Evolutionary conservation across 2,888 invertebrate genomes (phyloP).

Genomic region (Drosophila vallismaia): DNA sequence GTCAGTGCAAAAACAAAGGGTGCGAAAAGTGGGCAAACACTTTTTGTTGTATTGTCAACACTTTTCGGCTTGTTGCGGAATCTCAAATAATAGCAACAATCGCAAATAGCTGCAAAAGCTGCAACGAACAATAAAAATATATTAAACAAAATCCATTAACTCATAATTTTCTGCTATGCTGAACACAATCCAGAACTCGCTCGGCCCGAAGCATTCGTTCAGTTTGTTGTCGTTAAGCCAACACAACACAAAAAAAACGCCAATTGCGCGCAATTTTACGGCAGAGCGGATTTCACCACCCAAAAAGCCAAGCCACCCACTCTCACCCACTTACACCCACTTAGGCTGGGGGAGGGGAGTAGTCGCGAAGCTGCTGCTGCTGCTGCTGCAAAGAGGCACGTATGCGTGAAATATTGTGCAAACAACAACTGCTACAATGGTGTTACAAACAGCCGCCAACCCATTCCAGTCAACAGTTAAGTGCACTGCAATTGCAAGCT

Average conservation of each 20-base stretch:
- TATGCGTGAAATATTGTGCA: constrained; percentile 81
- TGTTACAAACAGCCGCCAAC: constrained; percentile 26
- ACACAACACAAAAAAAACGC: constrained; percentile 54
- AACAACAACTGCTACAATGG: constrained; percentile 55
- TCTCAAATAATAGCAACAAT: constrained; percentile 42
- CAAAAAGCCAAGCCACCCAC: constrained; percentile 30
- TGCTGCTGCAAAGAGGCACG: constrained; percentile 53
- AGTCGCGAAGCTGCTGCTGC: constrained; percentile 21
- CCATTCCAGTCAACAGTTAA: constrained; percentile 38
- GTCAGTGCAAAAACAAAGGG: constrained; percentile 49
- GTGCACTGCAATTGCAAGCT: constrained; percentile 52
- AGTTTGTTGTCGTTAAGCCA: constrained; percentile 72
- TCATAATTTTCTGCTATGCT: constrained; percentile 78
- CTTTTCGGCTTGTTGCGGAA: constrained; percentile 44
- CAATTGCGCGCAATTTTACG: constrained; percentile 78
- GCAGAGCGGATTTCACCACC: constrained; percentile 68
- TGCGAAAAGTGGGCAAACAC: constrained; percentile 27
- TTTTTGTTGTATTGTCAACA: constrained; percentile 50
- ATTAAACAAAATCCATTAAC: constrained; percentile 78
- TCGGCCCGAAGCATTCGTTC: constrained; percentile 70
- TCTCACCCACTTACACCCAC: constrained; percentile 28
- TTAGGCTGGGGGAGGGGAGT: background rate
- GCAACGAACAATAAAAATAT: constrained; percentile 22
- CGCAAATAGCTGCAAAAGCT: constrained; percentile 11
- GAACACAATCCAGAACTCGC: constrained; percentile 57